Conservation (phyloP, 2,113 vertebrate species). For the Catagonus wagneri region DNA sequence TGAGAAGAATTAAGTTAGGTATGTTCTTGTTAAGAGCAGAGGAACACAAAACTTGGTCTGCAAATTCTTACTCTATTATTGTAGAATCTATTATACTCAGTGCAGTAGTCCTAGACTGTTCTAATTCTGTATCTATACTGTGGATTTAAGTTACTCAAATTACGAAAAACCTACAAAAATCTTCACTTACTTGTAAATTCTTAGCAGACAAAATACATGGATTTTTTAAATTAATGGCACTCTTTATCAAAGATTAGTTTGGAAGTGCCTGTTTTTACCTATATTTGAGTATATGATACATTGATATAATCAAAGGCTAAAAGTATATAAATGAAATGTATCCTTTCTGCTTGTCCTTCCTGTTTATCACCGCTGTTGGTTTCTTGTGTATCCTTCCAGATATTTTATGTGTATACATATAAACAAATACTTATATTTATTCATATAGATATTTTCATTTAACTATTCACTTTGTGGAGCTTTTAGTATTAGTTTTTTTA, state of each 20-base stretch:
- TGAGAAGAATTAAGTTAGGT: conserved; percentile 98
- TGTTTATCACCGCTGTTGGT: neutral
- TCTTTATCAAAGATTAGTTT: neutral
- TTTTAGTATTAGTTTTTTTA: neutral
- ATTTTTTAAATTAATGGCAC: conserved; percentile 1
- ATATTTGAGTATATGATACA: neutral
- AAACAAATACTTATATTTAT: neutral
- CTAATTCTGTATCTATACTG: neutral
- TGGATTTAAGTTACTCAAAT: neutral
- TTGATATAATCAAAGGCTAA: neutral
- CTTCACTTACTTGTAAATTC: neutral
- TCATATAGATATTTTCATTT: neutral
- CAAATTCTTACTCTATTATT: neutral
- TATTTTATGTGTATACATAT: neutral
- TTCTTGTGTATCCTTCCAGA: neutral
- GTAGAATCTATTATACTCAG: neutral
- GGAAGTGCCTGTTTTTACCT: neutral
- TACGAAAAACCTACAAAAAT: neutral
- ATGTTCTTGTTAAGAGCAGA: conserved; percentile 62
- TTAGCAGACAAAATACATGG: neutral
- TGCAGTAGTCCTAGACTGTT: neutral
- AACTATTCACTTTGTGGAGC: neutral
- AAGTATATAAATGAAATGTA: neutral
- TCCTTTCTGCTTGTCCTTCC: neutral
- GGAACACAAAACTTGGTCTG: neutral